A percentile compares a stretch with the other conserved stretches of the same genome.
Conservation (phyloP, 2,888 invertebrate genomes). For the Brenthis ino region DNA sequence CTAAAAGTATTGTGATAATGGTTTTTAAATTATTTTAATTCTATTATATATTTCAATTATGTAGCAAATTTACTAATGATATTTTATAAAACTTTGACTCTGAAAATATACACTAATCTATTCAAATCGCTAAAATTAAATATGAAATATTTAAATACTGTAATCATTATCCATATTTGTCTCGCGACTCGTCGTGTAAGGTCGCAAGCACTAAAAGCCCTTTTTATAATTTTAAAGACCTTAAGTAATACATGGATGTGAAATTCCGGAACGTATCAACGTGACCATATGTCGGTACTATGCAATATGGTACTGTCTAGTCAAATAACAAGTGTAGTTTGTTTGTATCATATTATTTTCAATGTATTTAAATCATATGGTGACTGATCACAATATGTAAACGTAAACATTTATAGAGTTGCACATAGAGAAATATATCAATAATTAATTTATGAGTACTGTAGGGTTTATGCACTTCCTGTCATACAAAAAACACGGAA, state of each 20-base stretch:
- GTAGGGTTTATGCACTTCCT: conserved; percentile 28
- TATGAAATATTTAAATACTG: not conserved
- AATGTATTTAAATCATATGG: conserved; percentile 46
- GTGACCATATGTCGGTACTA: conserved; percentile 68
- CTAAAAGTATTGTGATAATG: conserved; percentile 28
- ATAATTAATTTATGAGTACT: conserved; percentile 39
- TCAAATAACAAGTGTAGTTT: conserved; percentile 75
- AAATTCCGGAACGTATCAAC: conserved; percentile 63
- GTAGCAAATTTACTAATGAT: conserved; percentile 17
- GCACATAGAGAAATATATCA: conserved; percentile 39
- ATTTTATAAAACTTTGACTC: conserved; percentile 3
- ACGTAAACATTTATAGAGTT: conserved; percentile 33
- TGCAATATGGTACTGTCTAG: conserved; percentile 71
- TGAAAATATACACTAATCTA: conserved; percentile 6
- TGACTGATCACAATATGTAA: conserved; percentile 43
- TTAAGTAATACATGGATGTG: conserved; percentile 50
- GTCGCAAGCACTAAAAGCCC: conserved; percentile 54
- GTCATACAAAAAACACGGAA: conserved; percentile 15
- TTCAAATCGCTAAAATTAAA: conserved; percentile 4
- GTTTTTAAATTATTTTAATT: conserved; percentile 23
- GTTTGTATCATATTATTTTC: conserved; percentile 68
- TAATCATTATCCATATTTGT: not conserved
- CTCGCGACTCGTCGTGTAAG: not conserved
- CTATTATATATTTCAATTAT: conserved; percentile 14
- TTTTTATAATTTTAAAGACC: conserved; percentile 30